Base-by-base conservation (phyloP, 2,797 vertebrate species). In the Anas capensis region DNA sequence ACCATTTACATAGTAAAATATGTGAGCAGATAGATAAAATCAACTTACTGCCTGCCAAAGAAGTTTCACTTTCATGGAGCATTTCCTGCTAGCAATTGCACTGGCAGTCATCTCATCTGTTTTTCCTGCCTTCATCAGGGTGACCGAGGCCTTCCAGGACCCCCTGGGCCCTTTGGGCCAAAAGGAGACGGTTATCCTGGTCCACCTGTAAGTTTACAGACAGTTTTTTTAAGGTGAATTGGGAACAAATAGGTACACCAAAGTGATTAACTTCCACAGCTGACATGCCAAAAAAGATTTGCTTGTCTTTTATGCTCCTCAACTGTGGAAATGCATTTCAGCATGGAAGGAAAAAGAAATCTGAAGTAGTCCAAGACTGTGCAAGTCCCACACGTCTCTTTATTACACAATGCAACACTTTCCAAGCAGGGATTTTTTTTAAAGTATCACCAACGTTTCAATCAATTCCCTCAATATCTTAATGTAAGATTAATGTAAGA, bases 131-230 rank as follows among this genome's bases (percentile, higher is more conserved):
- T 84, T 88, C 70, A 33, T 21, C 89, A 99, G 99, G 99, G 99
- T 75, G 98, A 99, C 24, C 98, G 97, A 90, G 99, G 99, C 73
- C 96, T 97, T 76, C 88, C 96, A 46, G 99, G 99, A 91, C 98
- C 95, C 66, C 92, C 93, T 1, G 99, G 99, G 86, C 98, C 98
- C 85, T 84, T 95, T 90, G 99, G 99, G 61, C 98, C 98, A 88
- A 99, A 99, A 97, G 99, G 99, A 83, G 98, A 99, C 93, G 99
- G 98, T 54, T 97, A 97, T 75, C 98, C 98, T 1, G 99, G 99
- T 77, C 98, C 98, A 90, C 86, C 97, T 83, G 99, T 99, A 95
- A 96, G 99, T 98, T 94, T 49, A 88, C 3, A 79, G 19, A 57
- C 18, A 8, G 12, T 58, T 53, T 79, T 86, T 60, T 61, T 66